phyloP scores from a whole-genome alignment of 2,888 invertebrate genomes.

The Ophraella communa region DNA sequence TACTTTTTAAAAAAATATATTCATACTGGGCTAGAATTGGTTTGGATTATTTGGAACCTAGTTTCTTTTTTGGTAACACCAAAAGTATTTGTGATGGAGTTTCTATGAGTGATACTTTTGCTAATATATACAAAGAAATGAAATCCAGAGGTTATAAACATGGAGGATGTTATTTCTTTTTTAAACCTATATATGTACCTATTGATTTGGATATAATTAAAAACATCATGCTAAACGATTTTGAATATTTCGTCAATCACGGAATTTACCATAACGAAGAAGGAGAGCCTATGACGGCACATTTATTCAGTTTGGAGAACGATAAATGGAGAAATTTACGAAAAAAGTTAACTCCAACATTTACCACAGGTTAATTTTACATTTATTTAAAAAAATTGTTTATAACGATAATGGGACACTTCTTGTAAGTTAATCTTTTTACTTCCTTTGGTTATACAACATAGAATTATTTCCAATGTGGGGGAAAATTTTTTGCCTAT shows the following conservation, averaged over 20 bases:
- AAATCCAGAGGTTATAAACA: constrained; percentile 36
- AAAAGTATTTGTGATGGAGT: background rate
- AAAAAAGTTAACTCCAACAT: constrained; percentile 30
- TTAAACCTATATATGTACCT: constrained; percentile 47
- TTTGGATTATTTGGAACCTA: constrained; percentile 42
- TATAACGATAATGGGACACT: no score
- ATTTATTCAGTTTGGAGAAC: constrained; percentile 64
- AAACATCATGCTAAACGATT: constrained; percentile 51
- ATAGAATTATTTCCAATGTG: no score
- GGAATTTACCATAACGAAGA: constrained; percentile 65
- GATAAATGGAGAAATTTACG: constrained; percentile 66
- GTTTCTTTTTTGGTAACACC: constrained; percentile 47
- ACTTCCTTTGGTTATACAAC: no score
- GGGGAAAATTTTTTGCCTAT: no score
- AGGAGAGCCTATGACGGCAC: constrained; percentile 65
- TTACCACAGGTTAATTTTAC: constrained; percentile 26
- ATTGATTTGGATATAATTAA: constrained; percentile 51
- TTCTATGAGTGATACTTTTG: background rate
- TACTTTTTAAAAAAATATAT: constrained; percentile 32
- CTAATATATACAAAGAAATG: constrained; percentile 32
- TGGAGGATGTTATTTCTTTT: constrained; percentile 42
- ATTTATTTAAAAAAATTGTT: background rate
- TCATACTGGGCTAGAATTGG: constrained; percentile 47
- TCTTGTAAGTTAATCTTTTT: no score
- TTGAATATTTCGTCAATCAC: constrained; percentile 56